phyloP scores from a whole-genome alignment of 2,888 invertebrate species.

The Leucoma salicis region DNA sequence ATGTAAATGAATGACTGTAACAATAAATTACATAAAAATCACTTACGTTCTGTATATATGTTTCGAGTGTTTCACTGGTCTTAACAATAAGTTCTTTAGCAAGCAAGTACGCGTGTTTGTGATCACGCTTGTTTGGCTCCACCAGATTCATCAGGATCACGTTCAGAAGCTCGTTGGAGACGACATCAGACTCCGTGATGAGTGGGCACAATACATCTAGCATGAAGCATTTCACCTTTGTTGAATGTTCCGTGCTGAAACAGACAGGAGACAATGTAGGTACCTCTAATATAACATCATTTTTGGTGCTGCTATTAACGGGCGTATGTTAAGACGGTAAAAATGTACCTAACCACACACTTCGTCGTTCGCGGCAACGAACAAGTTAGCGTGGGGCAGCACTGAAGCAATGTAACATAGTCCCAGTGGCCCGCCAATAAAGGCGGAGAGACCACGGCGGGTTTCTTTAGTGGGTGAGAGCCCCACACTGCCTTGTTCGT shows the following conservation, averaged over 20 bases:
- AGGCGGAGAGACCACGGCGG: too few relatives aligned
- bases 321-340: too few relatives aligned
- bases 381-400: too few relatives aligned
- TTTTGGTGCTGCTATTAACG: too few relatives aligned
- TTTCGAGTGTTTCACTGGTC: constrained; percentile 95
- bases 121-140: constrained; percentile 94
- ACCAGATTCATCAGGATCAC: constrained; percentile 96
- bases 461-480: too few relatives aligned
- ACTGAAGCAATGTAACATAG: too few relatives aligned
- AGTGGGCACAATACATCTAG: constrained; percentile 96
- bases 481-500: too few relatives aligned
- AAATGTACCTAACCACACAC: too few relatives aligned
- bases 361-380: too few relatives aligned
- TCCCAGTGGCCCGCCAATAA: too few relatives aligned
- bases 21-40: too few relatives aligned
- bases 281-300: too few relatives aligned
- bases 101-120: constrained; percentile 93
- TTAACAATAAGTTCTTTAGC: constrained; percentile 96
- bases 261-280: background rate
- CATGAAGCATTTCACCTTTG: constrained; percentile 98
- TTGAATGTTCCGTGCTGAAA: constrained; percentile 95
- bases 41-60: constrained; percentile 95
- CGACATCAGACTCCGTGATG: constrained; percentile 96
- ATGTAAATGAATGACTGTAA: background rate
- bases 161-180: constrained; percentile 96